Conservation (phyloP, 2,113 vertebrate genomes). For the Cochlearius cochlearius region DNA sequence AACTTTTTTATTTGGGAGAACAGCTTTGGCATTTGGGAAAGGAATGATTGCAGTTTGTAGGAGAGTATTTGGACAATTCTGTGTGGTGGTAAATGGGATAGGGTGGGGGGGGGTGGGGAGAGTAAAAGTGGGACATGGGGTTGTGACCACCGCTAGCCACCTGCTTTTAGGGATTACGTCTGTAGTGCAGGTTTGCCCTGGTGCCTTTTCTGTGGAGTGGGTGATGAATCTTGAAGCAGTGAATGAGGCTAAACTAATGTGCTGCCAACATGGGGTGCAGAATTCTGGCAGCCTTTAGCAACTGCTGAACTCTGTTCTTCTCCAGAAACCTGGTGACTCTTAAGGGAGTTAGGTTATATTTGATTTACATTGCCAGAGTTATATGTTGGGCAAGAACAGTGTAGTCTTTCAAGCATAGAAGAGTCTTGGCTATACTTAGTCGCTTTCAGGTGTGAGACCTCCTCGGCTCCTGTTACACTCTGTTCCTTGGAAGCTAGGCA, state of each 20-base stretch:
- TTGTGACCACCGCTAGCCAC: not conserved
- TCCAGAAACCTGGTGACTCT: not conserved
- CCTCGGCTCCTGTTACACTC: not conserved
- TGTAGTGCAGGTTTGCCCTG: not conserved
- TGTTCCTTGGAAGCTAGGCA: not conserved
- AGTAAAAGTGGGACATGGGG: not conserved
- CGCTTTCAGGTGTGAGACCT: not conserved
- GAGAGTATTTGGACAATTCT: not conserved
- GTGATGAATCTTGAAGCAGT: not conserved
- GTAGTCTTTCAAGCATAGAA: not conserved
- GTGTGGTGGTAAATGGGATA: not conserved
- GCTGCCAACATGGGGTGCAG: not conserved
- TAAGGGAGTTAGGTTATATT: not conserved
- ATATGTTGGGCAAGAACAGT: not conserved
- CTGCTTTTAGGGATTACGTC: not conserved
- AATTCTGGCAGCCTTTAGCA: not conserved
- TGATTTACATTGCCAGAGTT: not conserved
- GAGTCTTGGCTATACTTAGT: not conserved
- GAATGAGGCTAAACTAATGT: not conserved
- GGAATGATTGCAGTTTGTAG: not conserved
- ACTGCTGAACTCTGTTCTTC: not conserved
- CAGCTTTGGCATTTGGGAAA: not conserved
- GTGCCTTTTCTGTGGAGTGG: not conserved
- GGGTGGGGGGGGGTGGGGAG: not conserved
- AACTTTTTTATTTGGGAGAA: not conserved